Evolutionary conservation across 2,113 vertebrate genomes (phyloP), one percentile per base, ranked within the genome.

Genomic region (Labeo catla): DNA sequence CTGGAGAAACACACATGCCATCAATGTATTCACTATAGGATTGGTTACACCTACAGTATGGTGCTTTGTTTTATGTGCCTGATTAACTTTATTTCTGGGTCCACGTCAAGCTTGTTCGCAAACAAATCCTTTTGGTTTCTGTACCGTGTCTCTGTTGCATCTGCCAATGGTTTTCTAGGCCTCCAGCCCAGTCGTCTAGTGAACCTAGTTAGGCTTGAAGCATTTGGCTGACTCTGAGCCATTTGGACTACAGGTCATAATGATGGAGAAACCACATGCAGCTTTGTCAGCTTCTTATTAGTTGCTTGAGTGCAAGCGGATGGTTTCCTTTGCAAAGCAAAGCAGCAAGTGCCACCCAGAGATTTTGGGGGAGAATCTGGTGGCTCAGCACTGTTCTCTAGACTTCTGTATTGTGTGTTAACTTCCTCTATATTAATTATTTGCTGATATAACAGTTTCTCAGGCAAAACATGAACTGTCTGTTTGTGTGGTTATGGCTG

Each of bases 331-430:
- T 15, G 6, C 4, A 63, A n/a, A 45, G 47, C 54, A 23, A n/a
- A 45, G n/a, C 54, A 45, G 5, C 12, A 28, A 28, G 57, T 63
- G 52, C 19, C 39, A 68, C 23, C 1, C 43, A 6, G 63, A 50
- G 59, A 6, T 36, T 81, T 65, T 47, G 6, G n/a, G 57, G 39
- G 3, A 34, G 43, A 81, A 50, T 65, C 21, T 8, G 4, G 59
- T 12, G 8, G 8, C 80, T 82, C 80, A 82, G 80, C 80, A 82
- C 63, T 81, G 12, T 81, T 49, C 23, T 28, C 23, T 15, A 54
- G 47, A 68, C 61, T 36, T 82, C 63, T 82, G 59, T 16, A n/a
- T 39, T 57, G 23, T 23, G 28, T 36, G 28, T 36, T 21, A 8
- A 52, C 61, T 82, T 82, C 80, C 80, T 21, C 63, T 39, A 11